Base-by-base conservation (phyloP, 2,888 invertebrate genomes). In the Melinaea marsaeus region DNA sequence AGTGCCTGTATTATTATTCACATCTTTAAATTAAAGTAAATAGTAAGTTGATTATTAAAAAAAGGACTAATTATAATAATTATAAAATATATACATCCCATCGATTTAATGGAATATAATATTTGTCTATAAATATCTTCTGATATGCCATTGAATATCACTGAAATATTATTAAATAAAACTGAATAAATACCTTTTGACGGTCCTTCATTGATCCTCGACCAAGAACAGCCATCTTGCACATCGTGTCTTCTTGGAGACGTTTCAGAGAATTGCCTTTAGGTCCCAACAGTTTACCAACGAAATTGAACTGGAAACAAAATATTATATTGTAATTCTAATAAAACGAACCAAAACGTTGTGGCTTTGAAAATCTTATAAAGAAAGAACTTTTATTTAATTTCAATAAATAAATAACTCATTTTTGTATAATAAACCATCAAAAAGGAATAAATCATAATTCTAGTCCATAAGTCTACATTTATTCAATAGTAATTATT, bases 221-320 rank as follows among this genome's bases (percentile, higher is more conserved):
- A 5, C 98, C 98, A 34, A 98, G 92, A 11, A 98, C 97, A 37
- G 98, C 97, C 97, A 98, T 98, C 92, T 97, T 98, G 80, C 97
- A 97, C 94, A 97, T 96, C 11, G 98, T 98, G 85, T 97, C 97
- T 81, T 98, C 97, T 84, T 98, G 98, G 37, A 98, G 92, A 69
- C 97, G 92, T 84, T 97, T 97, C 81, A 98, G 88, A 0, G 98
- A 97, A 87, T 97, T 97, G 60, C 98, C 98, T 86, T 97, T 98
- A 13, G 98, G 98, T 2, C 98, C 98, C 75, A 98, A 91, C 68
- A 98, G 93, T 85, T 98, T 98, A 6, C 98, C 98, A 70, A 98
- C 98, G 91, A 98, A 98, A 90, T 98, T 98, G 85, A 97, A 98
- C 98, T 97, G 92, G 13, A 67, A 67, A 34, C 57, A 65, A 47